Conservation (phyloP, 2,888 invertebrate genomes). For the Eupsilia transversa region DNA sequence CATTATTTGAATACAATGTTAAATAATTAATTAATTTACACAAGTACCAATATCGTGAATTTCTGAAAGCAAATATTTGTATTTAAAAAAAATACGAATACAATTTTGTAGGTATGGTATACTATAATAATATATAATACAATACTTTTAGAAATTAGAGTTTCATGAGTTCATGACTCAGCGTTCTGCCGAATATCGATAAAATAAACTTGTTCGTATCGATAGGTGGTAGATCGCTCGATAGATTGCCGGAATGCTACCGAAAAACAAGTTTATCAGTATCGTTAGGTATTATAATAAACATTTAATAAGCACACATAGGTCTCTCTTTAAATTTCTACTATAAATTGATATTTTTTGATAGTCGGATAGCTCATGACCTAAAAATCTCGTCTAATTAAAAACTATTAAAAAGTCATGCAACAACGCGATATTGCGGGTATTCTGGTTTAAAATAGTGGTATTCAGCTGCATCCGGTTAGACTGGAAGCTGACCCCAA, state of each 20-base stretch:
- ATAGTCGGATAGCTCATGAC: no score
- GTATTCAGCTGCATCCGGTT: no score
- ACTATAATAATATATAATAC: no score
- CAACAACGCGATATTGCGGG: no score
- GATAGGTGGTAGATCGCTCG: constrained; percentile 9
- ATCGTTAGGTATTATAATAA: not conserved
- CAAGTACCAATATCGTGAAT: constrained; percentile 28
- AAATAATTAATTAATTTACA: constrained; percentile 46
- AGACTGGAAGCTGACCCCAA: no score
- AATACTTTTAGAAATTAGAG: not conserved
- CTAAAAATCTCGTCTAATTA: no score
- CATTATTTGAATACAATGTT: constrained; percentile 62
- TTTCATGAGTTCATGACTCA: not conserved
- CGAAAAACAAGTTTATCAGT: constrained; percentile 11
- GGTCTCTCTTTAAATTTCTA: no score
- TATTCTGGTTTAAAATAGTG: no score
- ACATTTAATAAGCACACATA: constrained; percentile 8
- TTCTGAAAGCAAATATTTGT: constrained; percentile 8
- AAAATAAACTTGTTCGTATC: not conserved
- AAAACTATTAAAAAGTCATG: no score
- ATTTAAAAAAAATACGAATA: not conserved
- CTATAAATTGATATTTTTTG: no score
- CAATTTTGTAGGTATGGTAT: not conserved
- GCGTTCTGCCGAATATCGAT: not conserved
- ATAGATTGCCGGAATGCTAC: constrained; percentile 22